Base-by-base conservation (phyloP, 1,140 invertebrate genomes). In the Drosophila oshimai region DNA sequence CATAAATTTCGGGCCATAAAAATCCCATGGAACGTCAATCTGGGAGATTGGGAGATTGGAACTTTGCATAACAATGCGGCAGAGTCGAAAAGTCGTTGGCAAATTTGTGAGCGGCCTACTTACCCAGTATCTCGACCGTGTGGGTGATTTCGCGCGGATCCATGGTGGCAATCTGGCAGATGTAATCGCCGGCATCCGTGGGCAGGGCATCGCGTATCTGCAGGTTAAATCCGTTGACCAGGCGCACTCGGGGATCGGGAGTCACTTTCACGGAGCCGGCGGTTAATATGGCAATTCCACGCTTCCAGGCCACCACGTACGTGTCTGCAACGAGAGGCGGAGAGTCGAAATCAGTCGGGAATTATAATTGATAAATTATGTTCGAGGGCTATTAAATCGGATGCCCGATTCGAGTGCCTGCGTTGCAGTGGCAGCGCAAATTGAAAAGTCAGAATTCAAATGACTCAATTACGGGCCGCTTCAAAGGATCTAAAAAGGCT, bases 161-260 rank as follows among this genome's bases (percentile, higher is more conserved):
- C 68, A 93, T 88, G 10, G 93, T 93, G 36, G 92, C 93, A 68
- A 94, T 93, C 86, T 93, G 93, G 77, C 93, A 94, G 41, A 93
- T 92, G 86, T 94, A 94, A 75, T 93, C 92, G 9, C 93, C 93
- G 20, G 93, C 93, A 90, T 94, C 93, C 73, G 93, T 92, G 24
- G 92, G 91, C 45, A 91, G 91, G 36, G 92, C 92, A 47, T 93
- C 92, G 50, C 91, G 91, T 54, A 94, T 93, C 83, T 93, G 92
- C 54, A 94, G 78, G 65, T 92, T 93, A 83, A 92, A 93, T 26
- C 92, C 91, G 54, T 93, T 92, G 26, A 92, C 91, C 37, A 93
- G 83, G 46, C 90, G 91, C 36, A 93, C 91, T 20, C 93, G 90
- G 13, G 92, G 91, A 90, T 94, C 93, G 20, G 93, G 93, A 33